These are phyloP conservation scores for Drosophila prostipennis DNA, from an alignment of 2,888 invertebrate species.

Conservation along the genomic window DNA sequence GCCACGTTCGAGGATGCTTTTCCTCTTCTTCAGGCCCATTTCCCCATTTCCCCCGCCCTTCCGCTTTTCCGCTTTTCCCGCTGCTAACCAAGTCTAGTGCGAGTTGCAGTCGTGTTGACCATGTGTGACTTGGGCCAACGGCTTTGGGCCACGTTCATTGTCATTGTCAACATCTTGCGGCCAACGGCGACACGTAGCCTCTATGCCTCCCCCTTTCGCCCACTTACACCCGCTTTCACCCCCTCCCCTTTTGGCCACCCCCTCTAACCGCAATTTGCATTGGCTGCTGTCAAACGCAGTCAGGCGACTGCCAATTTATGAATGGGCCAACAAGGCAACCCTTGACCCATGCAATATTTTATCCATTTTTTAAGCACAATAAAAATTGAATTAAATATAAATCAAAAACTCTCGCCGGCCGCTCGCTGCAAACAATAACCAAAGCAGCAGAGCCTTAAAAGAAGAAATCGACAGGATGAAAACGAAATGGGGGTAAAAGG, in stretches of 20 bases:
- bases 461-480: slow-evolving; percentile 28
- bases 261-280: slow-evolving; percentile 70
- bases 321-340: slow-evolving; percentile 45
- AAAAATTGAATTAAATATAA: slow-evolving; percentile 79
- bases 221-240: neutral
- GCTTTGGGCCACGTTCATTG: slow-evolving; percentile 68
- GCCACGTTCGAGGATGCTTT: slow-evolving; percentile 21
- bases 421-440: slow-evolving; percentile 26
- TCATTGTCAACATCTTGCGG: slow-evolving; percentile 77
- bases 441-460: slow-evolving; percentile 13
- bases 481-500: neutral
- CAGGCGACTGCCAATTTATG: slow-evolving; percentile 74
- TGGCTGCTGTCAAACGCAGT: slow-evolving; percentile 74
- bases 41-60: neutral
- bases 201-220: neutral
- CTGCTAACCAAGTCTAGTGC: slow-evolving; percentile 13
- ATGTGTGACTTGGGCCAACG: slow-evolving; percentile 43
- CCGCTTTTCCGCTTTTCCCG: neutral
- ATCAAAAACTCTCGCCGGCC: slow-evolving; percentile 52
- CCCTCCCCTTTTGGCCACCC: neutral
- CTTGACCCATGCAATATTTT: slow-evolving; percentile 68
- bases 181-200: slow-evolving; percentile 61
- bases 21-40: slow-evolving; percentile 8
- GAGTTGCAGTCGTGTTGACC: slow-evolving; percentile 54
- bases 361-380: slow-evolving; percentile 76